Conservation (phyloP, 2,113 vertebrate genomes). For the Mastomys natalensis region DNA sequence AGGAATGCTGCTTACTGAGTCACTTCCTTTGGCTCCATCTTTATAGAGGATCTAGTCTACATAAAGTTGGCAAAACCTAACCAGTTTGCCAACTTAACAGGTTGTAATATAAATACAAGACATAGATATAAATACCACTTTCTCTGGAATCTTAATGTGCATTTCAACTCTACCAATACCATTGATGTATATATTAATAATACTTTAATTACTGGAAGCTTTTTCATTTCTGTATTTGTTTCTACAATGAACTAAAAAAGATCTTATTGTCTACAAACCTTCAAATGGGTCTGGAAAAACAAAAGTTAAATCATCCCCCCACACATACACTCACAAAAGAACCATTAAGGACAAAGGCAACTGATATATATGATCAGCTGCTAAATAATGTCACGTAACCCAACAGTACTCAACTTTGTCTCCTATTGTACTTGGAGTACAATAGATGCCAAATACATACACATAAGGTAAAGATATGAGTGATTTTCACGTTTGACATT, state of each 20-base stretch:
- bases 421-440: not conserved
- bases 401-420: not conserved
- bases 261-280: not conserved
- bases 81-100: slow-evolving; percentile 14
- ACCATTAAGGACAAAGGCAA: not conserved
- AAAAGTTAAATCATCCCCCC: not conserved
- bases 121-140: not conserved
- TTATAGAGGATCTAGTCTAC: not conserved
- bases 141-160: not conserved
- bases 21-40: not conserved
- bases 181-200: not conserved
- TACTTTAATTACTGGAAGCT: not conserved
- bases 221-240: not conserved
- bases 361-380: not conserved
- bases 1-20: not conserved
- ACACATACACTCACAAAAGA: not conserved
- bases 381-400: not conserved
- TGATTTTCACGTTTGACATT: slow-evolving; percentile 47
- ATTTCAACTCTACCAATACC: slow-evolving; percentile 30
- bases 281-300: not conserved
- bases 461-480: not conserved
- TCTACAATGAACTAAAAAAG: slow-evolving; percentile 27
- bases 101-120: slow-evolving; percentile 32
- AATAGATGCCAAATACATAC: not conserved
- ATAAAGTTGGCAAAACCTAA: not conserved